Evolutionary conservation across 2,113 vertebrate species (phyloP), one percentile per base, ranked within the genome.

Genomic region (Podarcis cretensis): DNA sequence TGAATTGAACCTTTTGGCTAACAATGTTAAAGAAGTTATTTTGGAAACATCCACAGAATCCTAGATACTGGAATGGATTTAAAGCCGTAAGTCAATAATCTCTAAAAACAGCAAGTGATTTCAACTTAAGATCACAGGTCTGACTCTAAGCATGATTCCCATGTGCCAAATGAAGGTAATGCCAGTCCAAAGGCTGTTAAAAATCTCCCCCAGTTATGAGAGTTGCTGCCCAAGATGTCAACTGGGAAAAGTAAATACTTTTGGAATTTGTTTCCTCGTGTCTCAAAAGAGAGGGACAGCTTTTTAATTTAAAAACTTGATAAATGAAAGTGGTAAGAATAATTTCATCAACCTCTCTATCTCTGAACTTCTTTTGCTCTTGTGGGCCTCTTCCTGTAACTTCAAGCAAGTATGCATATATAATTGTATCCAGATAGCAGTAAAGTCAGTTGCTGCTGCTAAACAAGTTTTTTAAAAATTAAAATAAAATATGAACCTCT

Each of bases 391-490:
- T 88, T 88, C 80, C 30, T 68, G 73, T 57, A 69, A 77, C 23
- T 3, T 83, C 43, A 84, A 88, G 73, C 27, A 77, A 83, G 30
- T 88, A 54, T 54, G 43, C 63, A 69, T 89, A 83, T 77, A 78
- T 89, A 83, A 14, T 35, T 30, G 21, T 69, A 69, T 75, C 63
- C 78, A 57, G 37, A 68, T 37, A 84, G 40, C 59, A 88, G 66
- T 76, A 83, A 83, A 68, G 37, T 76, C 14, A 21, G 40, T 69
- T 68, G 40, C 40, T 79, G 18, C 10, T 79, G 75, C 81, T 54
- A 75, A 77, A 12, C 12, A 59, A 59, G 13, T 54, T 48, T 85
- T 32, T 80, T 68, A 40, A 25, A 30, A 81, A 54, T 10, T 43
- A 43, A 43, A 8, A 43, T 8, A 25, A 30, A 81, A 54, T 2